Evolutionary conservation across 2,113 vertebrate species (phyloP), one percentile per base, ranked within the genome.

Genomic region (Lynx canadensis): DNA sequence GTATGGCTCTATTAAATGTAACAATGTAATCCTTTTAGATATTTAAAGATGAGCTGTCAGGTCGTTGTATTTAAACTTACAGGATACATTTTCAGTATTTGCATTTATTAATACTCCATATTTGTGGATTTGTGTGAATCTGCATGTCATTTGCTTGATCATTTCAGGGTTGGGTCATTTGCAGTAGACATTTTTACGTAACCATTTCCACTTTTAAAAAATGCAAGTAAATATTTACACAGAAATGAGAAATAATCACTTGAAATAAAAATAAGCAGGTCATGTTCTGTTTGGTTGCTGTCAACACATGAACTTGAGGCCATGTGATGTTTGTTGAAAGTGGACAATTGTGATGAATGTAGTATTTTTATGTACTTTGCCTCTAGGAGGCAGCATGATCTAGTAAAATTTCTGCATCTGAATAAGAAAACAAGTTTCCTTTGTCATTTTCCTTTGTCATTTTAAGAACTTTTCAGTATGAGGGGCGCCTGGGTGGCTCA

Each of bases 341-440:
- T 55, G 73, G 4, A 29, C 19, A n/a, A 15, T 5, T 66, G 57
- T 82, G 50, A 63, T 73, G n/a, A 55, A 23, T 15, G 7, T 21
- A 7, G 19, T 50, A 13, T 91, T 73, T 89, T 73, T 68, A 55
- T 25, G 31, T 76, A 25, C 36, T 27, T 68, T 63, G 65, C 92
- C 97, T 92, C 69, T 95, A 93, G 97, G 97, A 87, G 97, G 96
- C 97, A 96, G 95, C 95, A 88, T 83, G 41, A 57, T 87, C 81
- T 80, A 84, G 74, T 96, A 73, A 97, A 94, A 83, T 69, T 14
- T 65, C 50, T 89, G 18, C 81, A 36, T 69, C 33, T 63, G 31
- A 86, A 19, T 63, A 41, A 95, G 23, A 55, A 90, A 63, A 79
- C 29, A 60, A 60, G 21, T 66, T 57, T n/a, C 36, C 68, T 78